Conservation (phyloP, 2,888 invertebrate genomes). For the Aphodius sticticus region DNA sequence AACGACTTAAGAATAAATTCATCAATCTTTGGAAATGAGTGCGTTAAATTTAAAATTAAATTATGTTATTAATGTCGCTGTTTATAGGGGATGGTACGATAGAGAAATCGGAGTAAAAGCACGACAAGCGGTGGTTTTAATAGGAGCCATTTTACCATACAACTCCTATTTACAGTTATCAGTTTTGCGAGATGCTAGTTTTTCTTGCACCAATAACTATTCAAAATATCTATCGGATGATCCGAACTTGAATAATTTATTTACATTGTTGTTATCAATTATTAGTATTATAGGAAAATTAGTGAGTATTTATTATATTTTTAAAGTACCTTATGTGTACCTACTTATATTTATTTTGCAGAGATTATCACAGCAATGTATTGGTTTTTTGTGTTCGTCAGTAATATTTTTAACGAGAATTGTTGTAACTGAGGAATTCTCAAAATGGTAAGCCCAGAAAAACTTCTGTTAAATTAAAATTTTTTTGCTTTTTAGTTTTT, state of each 20-base stretch:
- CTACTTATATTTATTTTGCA: constrained; percentile 39
- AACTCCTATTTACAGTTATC: constrained; percentile 43
- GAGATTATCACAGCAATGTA: constrained; percentile 44
- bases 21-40: constrained; percentile 32
- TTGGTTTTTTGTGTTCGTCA: constrained; percentile 44
- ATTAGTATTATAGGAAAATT: constrained; percentile 46
- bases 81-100: constrained; percentile 38
- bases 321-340: neutral
- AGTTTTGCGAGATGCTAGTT: constrained; percentile 32
- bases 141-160: constrained; percentile 47
- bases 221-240: neutral
- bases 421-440: constrained; percentile 29
- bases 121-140: constrained; percentile 47
- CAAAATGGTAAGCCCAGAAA: constrained; percentile 9
- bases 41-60: constrained; percentile 17
- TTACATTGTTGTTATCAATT: constrained; percentile 31
- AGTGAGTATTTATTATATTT: constrained; percentile 42
- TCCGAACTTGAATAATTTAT: constrained; percentile 28
- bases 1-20: constrained; percentile 13
- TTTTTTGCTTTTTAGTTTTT: constrained; percentile 26
- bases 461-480: neutral
- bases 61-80: constrained; percentile 23
- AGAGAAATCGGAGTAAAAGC: constrained; percentile 50
- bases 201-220: constrained; percentile 28
- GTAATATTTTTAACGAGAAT: constrained; percentile 44